phyloP scores from a whole-genome alignment of 2,797 vertebrate genomes.

The Cyclopterus lumpus region DNA sequence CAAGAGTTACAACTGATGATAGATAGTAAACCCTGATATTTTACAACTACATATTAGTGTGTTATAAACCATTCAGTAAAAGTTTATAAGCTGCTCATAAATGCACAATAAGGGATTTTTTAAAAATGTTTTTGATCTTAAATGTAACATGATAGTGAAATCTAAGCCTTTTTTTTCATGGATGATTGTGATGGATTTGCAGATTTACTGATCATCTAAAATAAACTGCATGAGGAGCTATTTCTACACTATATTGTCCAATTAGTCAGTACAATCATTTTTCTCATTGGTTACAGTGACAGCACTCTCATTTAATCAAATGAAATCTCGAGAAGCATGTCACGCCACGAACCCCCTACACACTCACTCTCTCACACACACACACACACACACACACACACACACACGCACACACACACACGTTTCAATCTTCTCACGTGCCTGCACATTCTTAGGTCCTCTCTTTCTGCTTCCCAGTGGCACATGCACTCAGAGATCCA shows the following conservation, averaged over 20 bases:
- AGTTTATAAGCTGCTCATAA: background rate
- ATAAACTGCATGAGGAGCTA: conserved; percentile 38
- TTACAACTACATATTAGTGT: background rate
- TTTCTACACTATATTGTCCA: conserved; percentile 39
- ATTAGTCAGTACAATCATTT: conserved; percentile 70
- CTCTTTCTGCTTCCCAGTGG: conserved; percentile 63
- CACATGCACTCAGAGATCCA: conserved; percentile 72
- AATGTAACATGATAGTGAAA: conserved; percentile 1
- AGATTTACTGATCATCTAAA: conserved; percentile 43
- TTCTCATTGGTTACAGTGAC: conserved; percentile 72
- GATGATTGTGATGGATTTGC: conserved; percentile 11
- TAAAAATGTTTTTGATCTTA: background rate
- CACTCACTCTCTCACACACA: background rate
- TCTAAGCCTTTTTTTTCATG: background rate
- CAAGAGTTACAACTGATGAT: background rate
- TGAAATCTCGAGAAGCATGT: conserved; percentile 72
- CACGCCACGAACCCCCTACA: conserved; percentile 26
- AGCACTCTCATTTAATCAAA: conserved; percentile 77
- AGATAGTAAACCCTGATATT: background rate
- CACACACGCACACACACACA: conserved; percentile 15
- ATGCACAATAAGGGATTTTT: background rate
- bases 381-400: conserved; percentile 16
- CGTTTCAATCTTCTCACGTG: conserved; percentile 60
- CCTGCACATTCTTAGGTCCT: conserved; percentile 46
- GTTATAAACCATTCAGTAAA: background rate